Evolutionary conservation across 2,113 vertebrate genomes (phyloP).

Genomic region (Vidua chalybeata): DNA sequence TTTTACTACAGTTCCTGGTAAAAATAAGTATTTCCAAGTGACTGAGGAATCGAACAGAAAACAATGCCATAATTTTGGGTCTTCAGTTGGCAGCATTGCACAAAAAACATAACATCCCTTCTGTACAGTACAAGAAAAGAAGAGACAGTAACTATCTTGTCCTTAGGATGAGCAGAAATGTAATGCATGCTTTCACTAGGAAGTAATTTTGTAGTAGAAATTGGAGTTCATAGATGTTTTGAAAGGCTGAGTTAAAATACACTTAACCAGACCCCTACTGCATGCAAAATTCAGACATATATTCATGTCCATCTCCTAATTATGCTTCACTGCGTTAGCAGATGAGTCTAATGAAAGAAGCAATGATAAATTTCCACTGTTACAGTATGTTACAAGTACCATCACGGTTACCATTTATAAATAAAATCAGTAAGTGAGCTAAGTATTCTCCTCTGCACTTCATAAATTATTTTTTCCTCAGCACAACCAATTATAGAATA

Average conservation of each 20-base stretch:
- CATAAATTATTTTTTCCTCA: background rate
- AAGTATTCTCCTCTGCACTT: background rate
- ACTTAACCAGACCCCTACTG: background rate
- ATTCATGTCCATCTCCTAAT: conserved; percentile 10
- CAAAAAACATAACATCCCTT: background rate
- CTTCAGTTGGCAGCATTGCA: background rate
- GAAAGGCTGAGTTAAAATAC: background rate
- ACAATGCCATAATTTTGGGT: background rate
- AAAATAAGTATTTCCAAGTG: background rate
- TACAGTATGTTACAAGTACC: background rate
- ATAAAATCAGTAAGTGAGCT: background rate
- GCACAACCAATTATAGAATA: background rate
- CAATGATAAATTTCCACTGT: conserved; percentile 10
- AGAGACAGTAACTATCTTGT: background rate
- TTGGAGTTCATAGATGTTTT: background rate
- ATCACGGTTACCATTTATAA: background rate
- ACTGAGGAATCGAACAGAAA: background rate
- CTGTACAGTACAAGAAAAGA: background rate
- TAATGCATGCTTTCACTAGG: background rate
- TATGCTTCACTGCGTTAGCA: conserved; percentile 25
- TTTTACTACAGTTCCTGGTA: background rate
- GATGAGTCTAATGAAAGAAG: conserved; percentile 19
- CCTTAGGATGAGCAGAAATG: background rate
- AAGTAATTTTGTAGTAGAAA: background rate
- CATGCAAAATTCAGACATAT: background rate